Evolutionary conservation across 2,888 invertebrate species (phyloP).

Genomic region (Craniophora ligustri): DNA sequence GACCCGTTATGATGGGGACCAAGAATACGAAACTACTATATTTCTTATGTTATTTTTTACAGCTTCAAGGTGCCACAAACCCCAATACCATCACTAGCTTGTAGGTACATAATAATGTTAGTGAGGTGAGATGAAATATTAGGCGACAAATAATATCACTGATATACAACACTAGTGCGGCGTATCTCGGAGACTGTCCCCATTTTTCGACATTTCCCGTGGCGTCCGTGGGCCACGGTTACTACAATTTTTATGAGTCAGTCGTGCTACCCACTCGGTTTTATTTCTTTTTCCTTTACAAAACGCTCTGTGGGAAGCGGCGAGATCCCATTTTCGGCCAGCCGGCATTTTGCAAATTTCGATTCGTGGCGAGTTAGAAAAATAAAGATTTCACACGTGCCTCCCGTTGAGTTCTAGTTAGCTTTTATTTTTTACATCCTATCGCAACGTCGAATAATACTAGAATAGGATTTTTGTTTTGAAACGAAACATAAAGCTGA

Average conservation of each 20-base stretch:
- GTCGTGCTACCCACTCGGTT: slow-evolving; percentile 60
- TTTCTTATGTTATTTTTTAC: no score
- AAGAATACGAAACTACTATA: no score
- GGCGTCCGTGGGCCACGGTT: slow-evolving; percentile 58
- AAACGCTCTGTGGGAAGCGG: slow-evolving; percentile 69
- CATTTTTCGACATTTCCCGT: slow-evolving; percentile 69
- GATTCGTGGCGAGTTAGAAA: slow-evolving; percentile 67
- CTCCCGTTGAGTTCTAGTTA: slow-evolving; percentile 41
- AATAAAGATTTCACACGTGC: slow-evolving; percentile 71
- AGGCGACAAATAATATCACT: slow-evolving; percentile 42
- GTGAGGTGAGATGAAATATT: slow-evolving; percentile 16
- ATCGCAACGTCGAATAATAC: slow-evolving; percentile 49
- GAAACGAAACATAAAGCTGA: slow-evolving; percentile 40
- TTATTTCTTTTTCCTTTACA: slow-evolving; percentile 67
- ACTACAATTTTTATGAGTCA: slow-evolving; percentile 82
- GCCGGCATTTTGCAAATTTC: slow-evolving; percentile 75
- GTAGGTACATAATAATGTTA: no score
- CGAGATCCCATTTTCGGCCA: slow-evolving; percentile 75
- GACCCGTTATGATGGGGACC: no score
- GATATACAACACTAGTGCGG: slow-evolving; percentile 23
- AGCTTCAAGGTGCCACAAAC: no score
- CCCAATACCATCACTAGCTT: no score
- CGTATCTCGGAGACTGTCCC: slow-evolving; percentile 50
- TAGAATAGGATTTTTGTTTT: slow-evolving; percentile 43
- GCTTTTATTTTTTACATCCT: slow-evolving; percentile 41